phyloP scores from a whole-genome alignment of 2,113 vertebrate genomes.

The Sitta europaea region DNA sequence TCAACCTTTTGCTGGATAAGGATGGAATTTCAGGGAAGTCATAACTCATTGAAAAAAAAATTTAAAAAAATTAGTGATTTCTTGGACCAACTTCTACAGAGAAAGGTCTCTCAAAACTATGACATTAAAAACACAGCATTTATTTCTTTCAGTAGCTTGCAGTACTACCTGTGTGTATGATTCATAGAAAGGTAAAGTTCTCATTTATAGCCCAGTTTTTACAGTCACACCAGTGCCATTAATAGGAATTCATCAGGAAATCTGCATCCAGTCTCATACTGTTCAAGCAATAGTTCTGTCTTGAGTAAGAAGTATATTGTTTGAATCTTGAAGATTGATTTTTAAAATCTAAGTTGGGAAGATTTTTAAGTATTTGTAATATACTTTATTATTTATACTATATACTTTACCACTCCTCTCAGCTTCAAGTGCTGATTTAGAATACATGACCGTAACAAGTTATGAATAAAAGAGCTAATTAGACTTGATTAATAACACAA shows the following conservation, averaged over 20 bases:
- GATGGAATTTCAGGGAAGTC: not conserved
- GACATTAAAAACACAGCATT: not conserved
- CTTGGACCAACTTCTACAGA: not conserved
- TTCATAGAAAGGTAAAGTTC: not conserved
- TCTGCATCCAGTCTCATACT: not conserved
- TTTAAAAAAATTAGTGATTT: not conserved
- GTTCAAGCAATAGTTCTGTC: not conserved
- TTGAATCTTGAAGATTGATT: not conserved
- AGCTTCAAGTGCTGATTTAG: not conserved
- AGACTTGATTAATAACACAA: not conserved
- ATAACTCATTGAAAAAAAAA: not conserved
- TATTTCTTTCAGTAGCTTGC: not conserved
- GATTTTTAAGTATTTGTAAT: not conserved
- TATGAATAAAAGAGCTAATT: slow-evolving; percentile 9
- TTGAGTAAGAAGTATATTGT: not conserved
- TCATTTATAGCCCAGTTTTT: not conserved
- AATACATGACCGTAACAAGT: not conserved
- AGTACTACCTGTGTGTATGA: not conserved
- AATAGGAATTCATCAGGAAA: not conserved
- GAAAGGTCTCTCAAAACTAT: not conserved
- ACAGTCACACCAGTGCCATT: not conserved
- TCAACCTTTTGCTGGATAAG: not conserved
- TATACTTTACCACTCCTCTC: not conserved
- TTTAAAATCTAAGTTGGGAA: not conserved
- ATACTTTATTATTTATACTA: too few species aligned